Percentiles rank a stretch among this genome's conserved stretches.
These are phyloP conservation scores for Enhydra lutris DNA, from an alignment of 2,113 vertebrate genomes.

Conservation along the genomic window DNA sequence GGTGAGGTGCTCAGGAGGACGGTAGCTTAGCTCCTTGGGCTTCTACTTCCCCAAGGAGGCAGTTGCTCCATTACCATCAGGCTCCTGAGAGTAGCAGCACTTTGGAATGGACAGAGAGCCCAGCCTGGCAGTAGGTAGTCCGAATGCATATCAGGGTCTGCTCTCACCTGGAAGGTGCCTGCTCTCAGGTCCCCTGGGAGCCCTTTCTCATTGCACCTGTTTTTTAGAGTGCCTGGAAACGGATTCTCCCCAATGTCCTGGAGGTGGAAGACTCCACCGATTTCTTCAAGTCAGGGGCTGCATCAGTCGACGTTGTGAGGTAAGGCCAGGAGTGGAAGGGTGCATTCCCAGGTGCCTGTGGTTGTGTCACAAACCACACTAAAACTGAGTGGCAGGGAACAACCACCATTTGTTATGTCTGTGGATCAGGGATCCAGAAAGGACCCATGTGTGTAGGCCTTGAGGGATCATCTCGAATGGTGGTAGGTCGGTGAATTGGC, in stretches of 20 bases:
- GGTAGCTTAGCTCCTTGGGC: background rate
- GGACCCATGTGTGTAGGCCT: background rate
- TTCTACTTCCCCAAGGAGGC: background rate
- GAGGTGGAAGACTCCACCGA: slow-evolving; percentile 88
- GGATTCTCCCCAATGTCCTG: slow-evolving; percentile 85
- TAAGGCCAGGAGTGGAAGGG: slow-evolving; percentile 44
- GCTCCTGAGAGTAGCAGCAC: background rate
- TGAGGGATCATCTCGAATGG: background rate
- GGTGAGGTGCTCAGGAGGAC: background rate
- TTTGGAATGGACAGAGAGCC: background rate
- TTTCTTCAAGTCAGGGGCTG: slow-evolving; percentile 92
- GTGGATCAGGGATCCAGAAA: background rate
- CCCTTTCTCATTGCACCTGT: background rate
- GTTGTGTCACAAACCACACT: background rate
- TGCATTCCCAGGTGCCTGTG: background rate
- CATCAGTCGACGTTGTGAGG: slow-evolving; percentile 93
- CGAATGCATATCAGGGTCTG: fast-evolving
- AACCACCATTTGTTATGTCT: background rate
- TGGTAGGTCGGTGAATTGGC: too few relatives aligned
- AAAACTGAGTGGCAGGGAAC: background rate
- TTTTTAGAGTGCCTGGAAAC: slow-evolving; percentile 86
- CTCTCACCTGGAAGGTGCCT: background rate
- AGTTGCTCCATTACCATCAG: background rate
- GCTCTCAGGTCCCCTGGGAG: too few relatives aligned
- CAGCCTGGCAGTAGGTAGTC: background rate